Percentiles rank a stretch among this genome's conserved stretches.
These are phyloP conservation scores for Oncorhynchus gorbuscha DNA, from an alignment of 2,113 vertebrate genomes.

Conservation along the genomic window DNA sequence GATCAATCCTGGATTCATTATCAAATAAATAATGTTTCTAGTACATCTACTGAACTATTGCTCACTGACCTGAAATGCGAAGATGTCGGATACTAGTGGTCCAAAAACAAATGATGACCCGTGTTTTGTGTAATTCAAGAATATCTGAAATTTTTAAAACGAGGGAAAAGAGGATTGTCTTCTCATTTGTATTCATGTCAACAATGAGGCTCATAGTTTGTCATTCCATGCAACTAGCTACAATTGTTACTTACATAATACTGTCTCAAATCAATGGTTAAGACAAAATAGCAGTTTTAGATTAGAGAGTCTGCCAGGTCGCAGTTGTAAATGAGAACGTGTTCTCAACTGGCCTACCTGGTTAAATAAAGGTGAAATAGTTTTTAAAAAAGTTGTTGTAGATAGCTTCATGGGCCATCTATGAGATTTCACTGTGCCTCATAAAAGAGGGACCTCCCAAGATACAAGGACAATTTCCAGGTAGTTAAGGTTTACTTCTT, in stretches of 20 bases:
- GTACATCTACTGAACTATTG: background rate
- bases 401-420: background rate
- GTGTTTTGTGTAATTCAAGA: conserved; percentile 83
- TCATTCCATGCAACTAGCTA: background rate
- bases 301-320: background rate
- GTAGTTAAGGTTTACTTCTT: conserved; percentile 6
- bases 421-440: background rate
- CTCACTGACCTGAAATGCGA: conserved; percentile 90
- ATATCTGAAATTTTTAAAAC: conserved; percentile 71
- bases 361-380: too few species aligned
- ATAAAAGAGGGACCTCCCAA: background rate
- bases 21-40: background rate
- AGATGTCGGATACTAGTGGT: conserved; percentile 72
- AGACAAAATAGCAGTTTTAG: background rate
- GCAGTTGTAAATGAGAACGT: too few species aligned
- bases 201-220: background rate
- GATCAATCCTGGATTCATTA: background rate
- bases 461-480: background rate
- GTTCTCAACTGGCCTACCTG: too few species aligned
- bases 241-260: background rate
- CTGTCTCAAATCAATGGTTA: background rate
- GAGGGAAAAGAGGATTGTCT: background rate
- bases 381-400: background rate
- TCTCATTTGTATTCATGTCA: background rate
- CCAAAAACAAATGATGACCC: conserved; percentile 93